Percentiles rank a stretch among this genome's conserved stretches.
phyloP scores from a whole-genome alignment of 2,888 invertebrate genomes.

The Caenorhabditis plicata region DNA sequence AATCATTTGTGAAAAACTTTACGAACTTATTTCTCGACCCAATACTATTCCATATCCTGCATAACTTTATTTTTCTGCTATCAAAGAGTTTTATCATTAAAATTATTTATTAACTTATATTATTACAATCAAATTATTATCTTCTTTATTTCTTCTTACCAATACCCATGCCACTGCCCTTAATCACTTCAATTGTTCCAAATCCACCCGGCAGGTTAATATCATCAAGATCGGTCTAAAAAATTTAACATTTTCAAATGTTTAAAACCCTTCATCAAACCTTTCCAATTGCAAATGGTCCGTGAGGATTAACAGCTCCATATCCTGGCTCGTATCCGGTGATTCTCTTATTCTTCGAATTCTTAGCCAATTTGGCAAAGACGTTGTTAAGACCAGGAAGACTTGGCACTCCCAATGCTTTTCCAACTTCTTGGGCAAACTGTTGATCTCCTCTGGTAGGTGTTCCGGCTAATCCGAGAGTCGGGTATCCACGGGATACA shows the following conservation, averaged over 20 bases:
- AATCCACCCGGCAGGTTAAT: constrained; percentile 52
- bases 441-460: constrained; percentile 14
- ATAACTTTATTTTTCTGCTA: no score
- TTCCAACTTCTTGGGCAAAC: constrained; percentile 17
- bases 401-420: constrained; percentile 41
- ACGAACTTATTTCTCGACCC: no score
- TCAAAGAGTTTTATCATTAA: no score
- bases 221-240: constrained; percentile 48
- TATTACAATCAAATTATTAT: no score
- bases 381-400: constrained; percentile 28
- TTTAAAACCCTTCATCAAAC: constrained; percentile 7
- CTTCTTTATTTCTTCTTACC: constrained; percentile 40
- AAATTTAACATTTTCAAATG: not conserved
- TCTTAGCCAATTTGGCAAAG: constrained; percentile 35
- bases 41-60: no score
- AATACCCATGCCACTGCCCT: constrained; percentile 57
- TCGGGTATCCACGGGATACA: constrained; percentile 40
- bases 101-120: no score
- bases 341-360: constrained; percentile 34
- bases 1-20: no score
- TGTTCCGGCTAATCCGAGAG: constrained; percentile 20
- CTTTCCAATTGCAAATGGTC: constrained; percentile 54
- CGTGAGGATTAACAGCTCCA: constrained; percentile 54
- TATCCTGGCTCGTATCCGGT: constrained; percentile 55
- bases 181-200: constrained; percentile 50